These are phyloP conservation scores for Toxostoma redivivum DNA, from an alignment of 2,113 vertebrate genomes.

Conservation along the genomic window DNA sequence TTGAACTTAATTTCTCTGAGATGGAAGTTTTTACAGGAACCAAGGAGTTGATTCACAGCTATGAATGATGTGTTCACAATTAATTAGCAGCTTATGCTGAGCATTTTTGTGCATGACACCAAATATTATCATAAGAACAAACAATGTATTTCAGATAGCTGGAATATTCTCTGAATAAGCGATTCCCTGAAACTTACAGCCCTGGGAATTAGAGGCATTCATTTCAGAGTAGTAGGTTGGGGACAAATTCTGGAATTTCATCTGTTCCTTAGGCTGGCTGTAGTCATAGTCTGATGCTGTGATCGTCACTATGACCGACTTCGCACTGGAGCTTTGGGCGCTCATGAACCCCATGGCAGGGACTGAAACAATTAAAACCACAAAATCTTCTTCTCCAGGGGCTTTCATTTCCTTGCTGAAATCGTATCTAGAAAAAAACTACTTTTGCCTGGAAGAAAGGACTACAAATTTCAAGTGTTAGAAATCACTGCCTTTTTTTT, in stretches of 20 bases:
- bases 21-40: background rate
- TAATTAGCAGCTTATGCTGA: background rate
- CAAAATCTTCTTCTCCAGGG: background rate
- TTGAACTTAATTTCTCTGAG: background rate
- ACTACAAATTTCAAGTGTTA: background rate
- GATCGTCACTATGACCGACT: background rate
- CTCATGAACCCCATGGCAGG: background rate
- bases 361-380: background rate
- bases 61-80: background rate
- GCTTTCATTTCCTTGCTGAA: background rate
- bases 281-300: background rate
- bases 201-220: background rate
- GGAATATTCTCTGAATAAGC: background rate
- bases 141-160: background rate
- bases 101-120: background rate
- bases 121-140: background rate
- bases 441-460: background rate
- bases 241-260: background rate
- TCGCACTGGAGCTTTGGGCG: rapidly evolving
- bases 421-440: rapidly evolving
- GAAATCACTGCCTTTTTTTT: background rate
- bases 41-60: background rate
- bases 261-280: background rate
- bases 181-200: background rate
- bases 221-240: background rate